phyloP scores from a whole-genome alignment of 2,113 vertebrate species.

The Phyllopteryx taeniolatus region DNA sequence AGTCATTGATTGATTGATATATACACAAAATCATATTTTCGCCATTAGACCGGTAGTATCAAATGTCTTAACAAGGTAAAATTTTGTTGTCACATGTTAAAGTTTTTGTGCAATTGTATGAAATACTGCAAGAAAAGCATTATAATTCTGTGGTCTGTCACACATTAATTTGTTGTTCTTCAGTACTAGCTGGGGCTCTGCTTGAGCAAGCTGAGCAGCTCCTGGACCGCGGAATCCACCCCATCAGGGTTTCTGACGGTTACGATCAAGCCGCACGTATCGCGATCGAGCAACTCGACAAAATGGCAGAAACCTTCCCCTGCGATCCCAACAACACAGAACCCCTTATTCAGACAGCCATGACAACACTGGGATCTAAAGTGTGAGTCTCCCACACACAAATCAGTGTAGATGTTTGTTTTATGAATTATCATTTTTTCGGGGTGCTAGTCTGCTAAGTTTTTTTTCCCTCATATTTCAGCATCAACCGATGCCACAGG shows the following conservation, averaged over 20 bases:
- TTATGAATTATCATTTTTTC: background rate
- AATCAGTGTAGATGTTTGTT: background rate
- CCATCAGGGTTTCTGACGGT: constrained; percentile 92
- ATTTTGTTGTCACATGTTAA: too few species aligned
- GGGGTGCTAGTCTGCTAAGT: background rate
- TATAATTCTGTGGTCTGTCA: background rate
- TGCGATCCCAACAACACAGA: constrained; percentile 85
- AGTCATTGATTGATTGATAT: too few species aligned
- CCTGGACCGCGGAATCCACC: constrained; percentile 93
- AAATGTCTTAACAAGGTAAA: too few species aligned
- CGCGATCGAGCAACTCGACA: constrained; percentile 87
- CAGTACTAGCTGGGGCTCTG: constrained; percentile 91
- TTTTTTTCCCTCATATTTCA: constrained; percentile 40
- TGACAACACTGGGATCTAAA: constrained; percentile 97
- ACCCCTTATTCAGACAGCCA: constrained; percentile 92
- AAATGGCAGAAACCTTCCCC: constrained; percentile 87
- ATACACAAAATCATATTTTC: too few species aligned
- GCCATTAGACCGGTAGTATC: too few species aligned
- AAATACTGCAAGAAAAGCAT: too few species aligned
- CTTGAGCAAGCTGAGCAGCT: constrained; percentile 93
- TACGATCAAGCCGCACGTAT: constrained; percentile 91
- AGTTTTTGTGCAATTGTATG: too few species aligned
- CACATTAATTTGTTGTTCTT: background rate
- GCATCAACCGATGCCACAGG: constrained; percentile 95
- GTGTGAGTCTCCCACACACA: constrained; percentile 75